Evolutionary conservation across 35 echinoderm and acorn worm genomes (phyloP).

Genomic region (Heliocidaris tuberculata): DNA sequence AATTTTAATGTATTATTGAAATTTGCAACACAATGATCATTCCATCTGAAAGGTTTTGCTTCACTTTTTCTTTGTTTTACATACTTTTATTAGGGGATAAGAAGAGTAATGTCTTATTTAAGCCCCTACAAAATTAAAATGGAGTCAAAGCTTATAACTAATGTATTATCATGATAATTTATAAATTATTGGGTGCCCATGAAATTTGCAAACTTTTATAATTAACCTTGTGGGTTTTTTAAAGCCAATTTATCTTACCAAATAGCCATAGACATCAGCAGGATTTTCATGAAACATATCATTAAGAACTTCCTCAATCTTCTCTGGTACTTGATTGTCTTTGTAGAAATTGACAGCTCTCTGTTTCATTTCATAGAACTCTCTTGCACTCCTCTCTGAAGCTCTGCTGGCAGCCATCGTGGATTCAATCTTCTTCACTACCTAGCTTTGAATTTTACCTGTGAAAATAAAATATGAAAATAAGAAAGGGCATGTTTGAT

Average conservation of each 20-base stretch:
- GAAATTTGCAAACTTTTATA: not conserved
- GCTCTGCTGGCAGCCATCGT: slow-evolving; percentile 86
- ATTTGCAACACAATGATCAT: too few relatives aligned
- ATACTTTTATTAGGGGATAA: not conserved
- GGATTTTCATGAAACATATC: slow-evolving; percentile 92
- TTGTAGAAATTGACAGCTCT: slow-evolving; percentile 89
- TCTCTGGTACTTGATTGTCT: slow-evolving; percentile 87
- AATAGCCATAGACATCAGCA: slow-evolving; percentile 91
- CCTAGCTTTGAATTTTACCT: not conserved
- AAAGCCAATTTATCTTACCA: slow-evolving; percentile 64
- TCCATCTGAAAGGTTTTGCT: not conserved
- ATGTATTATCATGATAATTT: not conserved
- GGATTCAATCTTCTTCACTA: not conserved
- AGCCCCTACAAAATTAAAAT: too few relatives aligned
- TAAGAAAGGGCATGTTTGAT: not conserved
- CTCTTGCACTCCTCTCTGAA: slow-evolving; percentile 87
- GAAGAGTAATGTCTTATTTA: too few relatives aligned
- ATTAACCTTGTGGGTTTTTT: not conserved
- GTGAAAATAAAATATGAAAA: not conserved
- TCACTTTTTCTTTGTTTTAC: not conserved
- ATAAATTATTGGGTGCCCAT: not conserved
- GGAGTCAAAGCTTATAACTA: not conserved
- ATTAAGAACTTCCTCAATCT: slow-evolving; percentile 91
- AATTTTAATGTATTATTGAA: too few relatives aligned
- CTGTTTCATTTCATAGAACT: slow-evolving; percentile 90